Evolutionary conservation across 2,797 vertebrate genomes (phyloP).

Genomic region (Halcyon smyrnensis): DNA sequence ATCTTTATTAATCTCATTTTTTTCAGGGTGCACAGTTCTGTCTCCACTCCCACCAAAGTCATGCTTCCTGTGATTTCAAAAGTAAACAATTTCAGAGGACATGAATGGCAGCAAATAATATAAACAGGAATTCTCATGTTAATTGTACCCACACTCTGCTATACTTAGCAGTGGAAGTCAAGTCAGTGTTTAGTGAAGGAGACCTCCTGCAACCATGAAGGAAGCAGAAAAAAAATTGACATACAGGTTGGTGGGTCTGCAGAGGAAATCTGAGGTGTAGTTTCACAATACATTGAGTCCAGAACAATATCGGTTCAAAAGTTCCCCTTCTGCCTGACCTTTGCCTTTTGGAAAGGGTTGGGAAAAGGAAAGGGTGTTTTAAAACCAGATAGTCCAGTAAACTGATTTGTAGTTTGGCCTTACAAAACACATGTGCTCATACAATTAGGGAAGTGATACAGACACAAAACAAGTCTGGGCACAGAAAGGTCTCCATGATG

Average conservation of each 20-base stretch:
- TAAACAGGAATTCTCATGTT: constrained; percentile 64
- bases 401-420: neutral
- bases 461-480: neutral
- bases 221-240: constrained; percentile 57
- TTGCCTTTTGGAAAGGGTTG: constrained; percentile 15
- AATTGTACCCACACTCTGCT: neutral
- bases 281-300: constrained; percentile 23
- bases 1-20: neutral
- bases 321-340: constrained; percentile 37
- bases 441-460: neutral
- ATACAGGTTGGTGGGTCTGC: rapidly evolving
- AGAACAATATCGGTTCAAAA: constrained; percentile 43
- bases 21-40: neutral
- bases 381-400: neutral
- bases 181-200: constrained; percentile 8
- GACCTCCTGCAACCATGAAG: constrained; percentile 24
- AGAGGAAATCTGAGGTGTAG: constrained; percentile 52
- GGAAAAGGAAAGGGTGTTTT: constrained; percentile 35
- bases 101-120: constrained; percentile 36
- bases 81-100: constrained; percentile 20
- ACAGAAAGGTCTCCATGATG: neutral
- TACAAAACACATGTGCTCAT: neutral
- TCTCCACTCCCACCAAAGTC: constrained; percentile 1
- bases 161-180: constrained; percentile 59
- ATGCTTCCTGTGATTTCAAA: constrained; percentile 37